These are phyloP conservation scores for Sylvicapra grimmia DNA, from an alignment of 2,113 vertebrate genomes.

Conservation along the genomic window DNA sequence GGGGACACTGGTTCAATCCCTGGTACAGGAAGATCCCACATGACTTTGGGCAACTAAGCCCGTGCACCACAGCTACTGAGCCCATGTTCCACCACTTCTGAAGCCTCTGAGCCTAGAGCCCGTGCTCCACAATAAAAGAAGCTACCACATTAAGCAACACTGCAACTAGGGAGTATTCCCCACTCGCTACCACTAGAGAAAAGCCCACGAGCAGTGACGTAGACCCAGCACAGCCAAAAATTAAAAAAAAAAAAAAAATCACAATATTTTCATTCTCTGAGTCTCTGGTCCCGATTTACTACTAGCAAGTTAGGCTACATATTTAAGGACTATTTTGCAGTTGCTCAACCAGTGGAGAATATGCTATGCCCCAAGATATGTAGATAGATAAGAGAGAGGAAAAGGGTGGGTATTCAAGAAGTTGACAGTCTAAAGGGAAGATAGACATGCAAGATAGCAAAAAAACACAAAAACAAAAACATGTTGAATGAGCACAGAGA, in stretches of 20 bases:
- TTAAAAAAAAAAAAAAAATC: background rate
- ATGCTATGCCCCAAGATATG: background rate
- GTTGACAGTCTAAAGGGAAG: background rate
- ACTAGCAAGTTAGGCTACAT: background rate
- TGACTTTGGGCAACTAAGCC: background rate
- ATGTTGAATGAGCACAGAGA: background rate
- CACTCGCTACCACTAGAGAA: background rate
- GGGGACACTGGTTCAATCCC: background rate
- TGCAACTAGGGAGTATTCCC: background rate
- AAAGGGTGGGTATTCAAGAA: background rate
- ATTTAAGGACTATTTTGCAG: background rate
- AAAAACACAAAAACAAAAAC: background rate
- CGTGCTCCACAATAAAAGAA: rapidly evolving
- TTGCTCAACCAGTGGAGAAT: background rate
- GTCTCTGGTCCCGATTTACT: background rate
- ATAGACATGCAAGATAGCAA: background rate
- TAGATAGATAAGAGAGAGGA: background rate
- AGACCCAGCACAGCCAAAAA: background rate
- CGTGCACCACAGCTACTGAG: background rate
- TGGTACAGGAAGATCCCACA: background rate
- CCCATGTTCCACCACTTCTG: background rate
- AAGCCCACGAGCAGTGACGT: background rate
- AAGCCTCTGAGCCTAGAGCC: background rate
- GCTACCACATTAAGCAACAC: background rate
- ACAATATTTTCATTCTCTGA: background rate